A percentile compares a stretch with the other conserved stretches of the same genome.
Conservation (phyloP, 1,140 invertebrate species). For the Caenorhabditis tropicalis region DNA sequence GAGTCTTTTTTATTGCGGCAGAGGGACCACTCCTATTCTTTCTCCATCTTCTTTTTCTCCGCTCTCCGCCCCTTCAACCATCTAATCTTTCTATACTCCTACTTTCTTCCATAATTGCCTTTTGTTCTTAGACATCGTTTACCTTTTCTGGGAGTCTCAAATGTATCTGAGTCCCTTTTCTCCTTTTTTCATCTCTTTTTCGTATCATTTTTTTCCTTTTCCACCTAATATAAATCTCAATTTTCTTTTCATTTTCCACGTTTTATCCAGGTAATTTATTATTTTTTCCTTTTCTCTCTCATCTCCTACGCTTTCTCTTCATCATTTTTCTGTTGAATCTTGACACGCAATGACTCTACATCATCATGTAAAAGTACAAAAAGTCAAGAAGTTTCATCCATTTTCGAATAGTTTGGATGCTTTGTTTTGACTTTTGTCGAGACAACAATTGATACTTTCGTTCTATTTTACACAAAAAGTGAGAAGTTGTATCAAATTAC, state of each 20-base stretch:
- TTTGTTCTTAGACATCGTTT: conserved; percentile 38
- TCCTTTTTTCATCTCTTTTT: background rate
- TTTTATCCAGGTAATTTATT: conserved; percentile 26
- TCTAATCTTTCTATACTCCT: background rate
- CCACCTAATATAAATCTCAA: too few species aligned
- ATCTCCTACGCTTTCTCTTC: background rate
- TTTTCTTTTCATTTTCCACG: background rate
- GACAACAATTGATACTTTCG: too few species aligned
- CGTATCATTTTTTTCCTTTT: background rate
- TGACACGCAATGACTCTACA: background rate
- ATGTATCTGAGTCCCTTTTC: background rate
- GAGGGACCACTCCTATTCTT: conserved; percentile 13
- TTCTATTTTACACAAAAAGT: too few species aligned
- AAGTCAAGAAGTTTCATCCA: background rate
- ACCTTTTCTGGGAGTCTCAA: conserved; percentile 17
- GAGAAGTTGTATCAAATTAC: background rate
- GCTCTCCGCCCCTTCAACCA: too few species aligned
- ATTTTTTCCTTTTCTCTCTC: background rate
- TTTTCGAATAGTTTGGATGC: background rate
- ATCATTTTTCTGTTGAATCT: background rate
- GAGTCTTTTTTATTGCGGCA: background rate
- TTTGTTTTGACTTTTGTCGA: background rate
- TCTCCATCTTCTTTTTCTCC: background rate
- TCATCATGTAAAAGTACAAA: background rate
- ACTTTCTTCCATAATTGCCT: conserved; percentile 20